Evolutionary conservation across 1,140 invertebrate species (phyloP).

Genomic region (Oryctes rhinoceros): DNA sequence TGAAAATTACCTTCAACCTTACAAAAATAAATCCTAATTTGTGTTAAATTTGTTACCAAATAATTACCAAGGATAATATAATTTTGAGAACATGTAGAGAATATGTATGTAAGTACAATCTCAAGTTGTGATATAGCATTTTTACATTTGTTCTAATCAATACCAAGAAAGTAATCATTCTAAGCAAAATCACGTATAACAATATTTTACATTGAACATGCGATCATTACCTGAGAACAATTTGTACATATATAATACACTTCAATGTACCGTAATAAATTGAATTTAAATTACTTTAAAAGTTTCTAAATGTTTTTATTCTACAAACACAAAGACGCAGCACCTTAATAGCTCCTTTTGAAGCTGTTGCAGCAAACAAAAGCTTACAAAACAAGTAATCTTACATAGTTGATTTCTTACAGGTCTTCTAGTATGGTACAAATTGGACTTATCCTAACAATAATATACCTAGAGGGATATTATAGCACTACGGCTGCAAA

Average conservation of each 20-base stretch:
- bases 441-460: not conserved
- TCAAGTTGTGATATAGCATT: not conserved
- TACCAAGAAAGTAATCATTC: not conserved
- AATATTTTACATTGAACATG: not conserved
- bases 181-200: not conserved
- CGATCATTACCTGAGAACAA: not conserved
- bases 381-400: not conserved
- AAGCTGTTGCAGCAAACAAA: not conserved
- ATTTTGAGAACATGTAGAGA: not conserved
- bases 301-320: not conserved
- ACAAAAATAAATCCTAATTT: too few relatives aligned
- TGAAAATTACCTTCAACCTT: too few relatives aligned
- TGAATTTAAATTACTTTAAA: not conserved
- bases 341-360: not conserved
- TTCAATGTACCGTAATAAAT: not conserved
- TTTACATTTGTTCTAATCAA: not conserved
- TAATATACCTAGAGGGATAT: not conserved
- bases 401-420: not conserved
- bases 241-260: not conserved
- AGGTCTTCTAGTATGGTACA: not conserved
- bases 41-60: too few relatives aligned
- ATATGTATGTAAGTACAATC: not conserved
- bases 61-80: too few relatives aligned
- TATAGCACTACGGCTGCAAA: not conserved
- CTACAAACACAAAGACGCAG: not conserved